phyloP scores from a whole-genome alignment of 2,888 invertebrate genomes.

The Philaethria dido region DNA sequence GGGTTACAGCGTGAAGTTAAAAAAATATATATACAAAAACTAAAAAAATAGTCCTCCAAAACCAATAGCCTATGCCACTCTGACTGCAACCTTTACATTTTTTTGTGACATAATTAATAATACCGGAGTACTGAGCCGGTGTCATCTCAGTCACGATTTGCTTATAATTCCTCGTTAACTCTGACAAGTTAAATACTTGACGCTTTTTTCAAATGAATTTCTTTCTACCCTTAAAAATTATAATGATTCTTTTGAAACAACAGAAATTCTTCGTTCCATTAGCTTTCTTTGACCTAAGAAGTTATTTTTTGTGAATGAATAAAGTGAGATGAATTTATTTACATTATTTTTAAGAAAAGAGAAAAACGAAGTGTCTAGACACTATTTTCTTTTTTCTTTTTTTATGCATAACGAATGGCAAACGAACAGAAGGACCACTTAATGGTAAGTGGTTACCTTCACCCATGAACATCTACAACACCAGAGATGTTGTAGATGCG shows the following conservation, averaged over 20 bases:
- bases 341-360: too few relatives aligned
- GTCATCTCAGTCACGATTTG: constrained; percentile 30
- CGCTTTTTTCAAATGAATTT: constrained; percentile 24
- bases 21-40: too few relatives aligned
- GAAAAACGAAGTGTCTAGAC: too few relatives aligned
- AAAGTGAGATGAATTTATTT: not conserved
- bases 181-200: constrained; percentile 27
- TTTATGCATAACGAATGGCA: too few relatives aligned
- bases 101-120: constrained; percentile 42
- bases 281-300: constrained; percentile 3
- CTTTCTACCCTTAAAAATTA: constrained; percentile 6
- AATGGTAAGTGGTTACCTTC: too few relatives aligned
- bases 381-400: too few relatives aligned
- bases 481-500: too few relatives aligned
- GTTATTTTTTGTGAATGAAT: constrained; percentile 12
- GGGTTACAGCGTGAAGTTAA: too few relatives aligned
- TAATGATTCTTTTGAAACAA: constrained; percentile 20
- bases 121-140: constrained; percentile 34
- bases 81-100: constrained; percentile 34
- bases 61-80: constrained; percentile 17
- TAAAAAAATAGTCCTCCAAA: not conserved
- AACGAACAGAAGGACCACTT: too few relatives aligned
- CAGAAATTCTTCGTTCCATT: constrained; percentile 18
- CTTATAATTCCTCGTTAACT: constrained; percentile 30
- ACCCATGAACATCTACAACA: too few relatives aligned